Conservation (phyloP, 2,888 invertebrate species). For the Heliconius aoede region DNA sequence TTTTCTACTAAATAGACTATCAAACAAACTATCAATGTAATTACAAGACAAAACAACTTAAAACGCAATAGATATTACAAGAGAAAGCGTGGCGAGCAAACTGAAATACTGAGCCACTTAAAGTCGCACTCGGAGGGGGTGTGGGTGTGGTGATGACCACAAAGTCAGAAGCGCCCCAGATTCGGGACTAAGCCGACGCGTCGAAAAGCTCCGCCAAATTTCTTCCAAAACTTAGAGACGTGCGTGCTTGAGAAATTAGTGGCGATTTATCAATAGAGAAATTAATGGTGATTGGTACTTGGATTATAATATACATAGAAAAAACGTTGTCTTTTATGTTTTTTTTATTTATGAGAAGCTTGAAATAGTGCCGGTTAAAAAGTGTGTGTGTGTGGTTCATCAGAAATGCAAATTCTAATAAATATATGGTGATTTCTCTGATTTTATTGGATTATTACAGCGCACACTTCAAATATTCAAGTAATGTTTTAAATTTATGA, state of each 20-base stretch:
- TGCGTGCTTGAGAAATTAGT: background rate
- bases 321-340: background rate
- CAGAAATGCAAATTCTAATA: background rate
- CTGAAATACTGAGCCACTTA: background rate
- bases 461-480: background rate
- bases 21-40: background rate
- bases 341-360: background rate
- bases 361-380: slow-evolving; percentile 5
- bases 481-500: background rate
- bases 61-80: background rate
- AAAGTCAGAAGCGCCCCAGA: slow-evolving; percentile 8
- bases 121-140: background rate
- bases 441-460: slow-evolving; percentile 5
- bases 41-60: background rate
- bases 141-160: slow-evolving; percentile 7
- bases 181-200: slow-evolving; percentile 9
- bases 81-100: background rate
- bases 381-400: background rate
- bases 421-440: background rate
- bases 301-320: too few species aligned
- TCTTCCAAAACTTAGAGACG: slow-evolving; percentile 5
- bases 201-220: background rate
- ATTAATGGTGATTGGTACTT: background rate
- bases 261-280: background rate
- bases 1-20: too few species aligned